Conservation (phyloP, 2,888 invertebrate species). For the Andrena bucephala region DNA sequence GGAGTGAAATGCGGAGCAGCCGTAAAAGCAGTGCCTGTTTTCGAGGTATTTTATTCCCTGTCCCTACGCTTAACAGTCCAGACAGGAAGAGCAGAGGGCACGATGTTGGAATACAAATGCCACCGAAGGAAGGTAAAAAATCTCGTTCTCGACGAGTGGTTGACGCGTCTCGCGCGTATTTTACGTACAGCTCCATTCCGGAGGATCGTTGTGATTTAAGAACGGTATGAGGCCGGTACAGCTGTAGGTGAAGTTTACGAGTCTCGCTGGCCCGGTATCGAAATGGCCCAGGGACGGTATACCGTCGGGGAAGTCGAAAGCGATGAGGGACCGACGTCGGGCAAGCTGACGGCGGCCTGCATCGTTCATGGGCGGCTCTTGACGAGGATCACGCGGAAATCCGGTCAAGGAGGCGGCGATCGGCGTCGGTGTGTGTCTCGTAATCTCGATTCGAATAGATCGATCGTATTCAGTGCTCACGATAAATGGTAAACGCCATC, state of each 20-base stretch:
- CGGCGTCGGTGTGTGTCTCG: conserved; percentile 23
- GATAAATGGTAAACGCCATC: conserved; percentile 25
- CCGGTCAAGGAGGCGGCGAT: conserved; percentile 54
- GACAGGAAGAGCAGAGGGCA: neutral
- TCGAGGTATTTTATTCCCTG: conserved; percentile 13
- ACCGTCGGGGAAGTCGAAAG: neutral
- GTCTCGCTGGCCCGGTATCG: neutral
- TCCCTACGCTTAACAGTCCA: neutral
- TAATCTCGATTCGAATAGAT: conserved; percentile 36
- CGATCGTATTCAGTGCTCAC: conserved; percentile 31
- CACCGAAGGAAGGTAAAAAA: neutral
- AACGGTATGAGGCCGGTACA: neutral
- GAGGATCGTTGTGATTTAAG: neutral
- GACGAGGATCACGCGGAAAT: conserved; percentile 27
- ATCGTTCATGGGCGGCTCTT: neutral
- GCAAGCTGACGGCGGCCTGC: neutral
- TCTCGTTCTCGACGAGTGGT: neutral
- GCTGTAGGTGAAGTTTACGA: neutral
- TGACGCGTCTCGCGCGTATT: conserved; percentile 14
- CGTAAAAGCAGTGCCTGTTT: conserved; percentile 18
- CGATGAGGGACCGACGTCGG: neutral
- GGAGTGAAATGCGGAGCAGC: conserved; percentile 4
- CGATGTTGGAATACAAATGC: conserved; percentile 5
- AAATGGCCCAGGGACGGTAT: neutral
- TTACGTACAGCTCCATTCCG: neutral